Conservation (phyloP, 2,888 invertebrate species). For the Platycheirus albimanus region DNA sequence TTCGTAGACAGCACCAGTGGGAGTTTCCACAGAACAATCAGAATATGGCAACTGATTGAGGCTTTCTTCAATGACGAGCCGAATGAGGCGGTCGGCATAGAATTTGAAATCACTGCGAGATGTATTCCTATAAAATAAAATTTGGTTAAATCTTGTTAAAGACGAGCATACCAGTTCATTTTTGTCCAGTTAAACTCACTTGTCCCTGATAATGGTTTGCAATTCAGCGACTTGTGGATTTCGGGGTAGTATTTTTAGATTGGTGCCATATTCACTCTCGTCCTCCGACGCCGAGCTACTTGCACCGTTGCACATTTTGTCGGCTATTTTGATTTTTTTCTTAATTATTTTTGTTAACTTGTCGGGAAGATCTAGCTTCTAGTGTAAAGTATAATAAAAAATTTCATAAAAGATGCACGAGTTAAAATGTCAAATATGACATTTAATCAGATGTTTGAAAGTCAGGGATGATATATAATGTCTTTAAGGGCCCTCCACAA, state of each 20-base stretch:
- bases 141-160: too few species aligned
- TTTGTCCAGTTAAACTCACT: conserved; percentile 84
- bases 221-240: conserved; percentile 85
- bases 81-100: conserved; percentile 98
- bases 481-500: too few species aligned
- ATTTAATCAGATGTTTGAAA: too few species aligned
- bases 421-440: conserved; percentile 35
- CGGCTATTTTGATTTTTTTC: conserved; percentile 50
- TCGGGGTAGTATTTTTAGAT: conserved; percentile 80
- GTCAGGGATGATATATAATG: too few species aligned
- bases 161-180: background rate
- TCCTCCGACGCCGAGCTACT: conserved; percentile 54
- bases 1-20: conserved; percentile 92
- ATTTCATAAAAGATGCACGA: conserved; percentile 23
- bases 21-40: conserved; percentile 94
- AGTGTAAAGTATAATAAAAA: too few species aligned
- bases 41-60: conserved; percentile 96
- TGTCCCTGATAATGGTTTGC: conserved; percentile 93
- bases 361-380: background rate
- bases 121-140: conserved; percentile 89
- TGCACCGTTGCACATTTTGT: conserved; percentile 68
- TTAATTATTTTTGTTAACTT: background rate
- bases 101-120: conserved; percentile 98
- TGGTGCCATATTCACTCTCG: conserved; percentile 79
- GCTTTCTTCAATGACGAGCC: conserved; percentile 98